A percentile compares a stretch with the other conserved stretches of the same genome.
phyloP scores from a whole-genome alignment of 2,797 vertebrate genomes.

The Calcarius lapponicus region DNA sequence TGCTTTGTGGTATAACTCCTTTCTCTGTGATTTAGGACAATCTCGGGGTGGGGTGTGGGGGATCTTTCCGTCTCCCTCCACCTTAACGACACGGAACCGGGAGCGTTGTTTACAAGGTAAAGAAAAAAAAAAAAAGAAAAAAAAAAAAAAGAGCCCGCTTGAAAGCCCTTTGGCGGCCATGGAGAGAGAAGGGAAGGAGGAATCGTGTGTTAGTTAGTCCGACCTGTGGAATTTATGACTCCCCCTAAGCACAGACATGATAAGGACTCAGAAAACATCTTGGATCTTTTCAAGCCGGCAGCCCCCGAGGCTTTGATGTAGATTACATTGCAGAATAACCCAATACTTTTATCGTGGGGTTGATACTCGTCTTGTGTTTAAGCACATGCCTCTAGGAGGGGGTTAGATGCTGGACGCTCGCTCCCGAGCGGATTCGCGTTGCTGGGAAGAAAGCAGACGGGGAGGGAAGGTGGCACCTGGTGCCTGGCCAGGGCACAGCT shows the following conservation, averaged over 20 bases:
- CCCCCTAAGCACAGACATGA: slow-evolving; percentile 76
- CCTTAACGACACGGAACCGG: background rate
- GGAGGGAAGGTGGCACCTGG: background rate
- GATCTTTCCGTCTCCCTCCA: background rate
- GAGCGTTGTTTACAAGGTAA: slow-evolving; percentile 25
- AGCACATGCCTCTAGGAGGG: slow-evolving; percentile 55
- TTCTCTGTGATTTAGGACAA: background rate
- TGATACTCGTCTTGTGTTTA: slow-evolving; percentile 57
- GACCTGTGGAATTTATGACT: slow-evolving; percentile 81
- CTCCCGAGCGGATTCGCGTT: background rate
- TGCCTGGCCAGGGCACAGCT: background rate
- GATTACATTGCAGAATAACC: slow-evolving; percentile 70
- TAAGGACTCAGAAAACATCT: slow-evolving; percentile 76
- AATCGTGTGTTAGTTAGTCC: slow-evolving; percentile 50
- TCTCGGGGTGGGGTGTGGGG: accelerated
- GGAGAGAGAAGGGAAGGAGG: slow-evolving; percentile 49
- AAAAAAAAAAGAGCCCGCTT: background rate
- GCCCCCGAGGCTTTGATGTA: slow-evolving; percentile 75
- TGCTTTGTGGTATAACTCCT: background rate
- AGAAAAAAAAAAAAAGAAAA: background rate
- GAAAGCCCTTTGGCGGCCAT: slow-evolving; percentile 44
- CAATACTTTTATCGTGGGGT: slow-evolving; percentile 68
- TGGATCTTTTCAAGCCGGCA: slow-evolving; percentile 76
- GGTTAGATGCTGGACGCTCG: background rate
- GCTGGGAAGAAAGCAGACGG: background rate